These are phyloP conservation scores for Callimorpha dominula DNA, from an alignment of 2,888 invertebrate genomes.

Conservation along the genomic window DNA sequence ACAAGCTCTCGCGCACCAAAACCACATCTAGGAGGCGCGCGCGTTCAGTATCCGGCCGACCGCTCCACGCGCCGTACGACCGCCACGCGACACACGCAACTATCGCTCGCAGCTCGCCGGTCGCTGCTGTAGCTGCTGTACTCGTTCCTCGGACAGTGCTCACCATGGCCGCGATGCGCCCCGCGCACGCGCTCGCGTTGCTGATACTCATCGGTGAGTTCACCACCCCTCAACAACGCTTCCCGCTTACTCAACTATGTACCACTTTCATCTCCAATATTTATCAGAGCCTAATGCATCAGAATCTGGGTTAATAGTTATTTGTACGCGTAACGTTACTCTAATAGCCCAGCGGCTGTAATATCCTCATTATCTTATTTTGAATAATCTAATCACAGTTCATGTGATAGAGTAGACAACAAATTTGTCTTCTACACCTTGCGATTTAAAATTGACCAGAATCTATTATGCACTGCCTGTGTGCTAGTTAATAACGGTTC, in stretches of 20 bases:
- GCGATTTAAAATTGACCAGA: background rate
- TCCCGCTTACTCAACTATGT: background rate
- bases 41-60: conserved; percentile 41
- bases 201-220: conserved; percentile 64
- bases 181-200: conserved; percentile 51
- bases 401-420: background rate
- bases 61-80: conserved; percentile 33
- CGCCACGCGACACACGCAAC: conserved; percentile 6
- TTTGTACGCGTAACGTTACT: conserved; percentile 10
- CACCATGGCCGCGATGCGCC: conserved; percentile 32
- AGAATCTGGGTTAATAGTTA: conserved; percentile 9
- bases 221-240: background rate
- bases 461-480: background rate
- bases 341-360: background rate
- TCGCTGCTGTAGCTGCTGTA: conserved; percentile 1
- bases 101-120: conserved; percentile 14
- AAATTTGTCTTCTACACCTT: background rate
- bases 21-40: conserved; percentile 31
- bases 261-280: conserved; percentile 30
- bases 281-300: conserved; percentile 9
- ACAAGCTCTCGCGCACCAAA: conserved; percentile 33
- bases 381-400: background rate
- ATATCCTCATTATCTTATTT: background rate
- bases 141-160: conserved; percentile 3
- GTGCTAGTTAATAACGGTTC: background rate